Base-by-base conservation (phyloP, 2,797 vertebrate genomes). In the Ispidina lecontei region DNA sequence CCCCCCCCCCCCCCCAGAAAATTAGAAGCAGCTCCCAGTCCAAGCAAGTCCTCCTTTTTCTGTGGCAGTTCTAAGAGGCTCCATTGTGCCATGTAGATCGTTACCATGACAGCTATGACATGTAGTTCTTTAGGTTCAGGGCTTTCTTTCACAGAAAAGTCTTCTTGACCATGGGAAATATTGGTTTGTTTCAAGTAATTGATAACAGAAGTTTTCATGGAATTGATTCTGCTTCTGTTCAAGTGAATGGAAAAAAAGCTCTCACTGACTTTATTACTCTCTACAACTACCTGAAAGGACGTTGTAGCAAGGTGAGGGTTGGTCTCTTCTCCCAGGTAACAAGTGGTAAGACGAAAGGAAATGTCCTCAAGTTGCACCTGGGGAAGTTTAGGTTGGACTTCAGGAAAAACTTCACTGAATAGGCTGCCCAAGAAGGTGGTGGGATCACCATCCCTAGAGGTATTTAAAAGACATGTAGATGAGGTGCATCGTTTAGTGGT, bases 21-120 rank as follows among this genome's bases (percentile, higher is more conserved):
- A 95, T 94, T 91, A 94, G 73, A 94, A 95, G 88, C 90, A 92
- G 89, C 52, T 86, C 68, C 74, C 64, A 49, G 28, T 31, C 28
- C 49, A 78, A 84, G 51, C 23, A 72, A 81, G 33, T 52, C 64
- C 9, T 91, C 28, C n/a, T 79, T 59, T 59, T 84, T 73, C 85
- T 54, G n/a, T 55, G 76, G 63, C 8, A 14, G 47, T 22, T 78
- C 73, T 74, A 56, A 65, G 55, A 91, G 73, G n/a, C 70, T 87
- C 31, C 52, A 63, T 78, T 85, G 79, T 93, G 67, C 79, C 49
- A 1, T 56, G 35, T 49, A 49, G 67, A 37, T 86, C 11, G 6
- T 77, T 81, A 81, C 63, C 20, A 33, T 0, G 3, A 62, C 2
- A 19, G 54, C 52, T 54, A 49, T 76, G 77, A 81, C 49, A 84